Evolutionary conservation across 2,797 vertebrate species (phyloP).

Genomic region (Cephalopachus bancanus): DNA sequence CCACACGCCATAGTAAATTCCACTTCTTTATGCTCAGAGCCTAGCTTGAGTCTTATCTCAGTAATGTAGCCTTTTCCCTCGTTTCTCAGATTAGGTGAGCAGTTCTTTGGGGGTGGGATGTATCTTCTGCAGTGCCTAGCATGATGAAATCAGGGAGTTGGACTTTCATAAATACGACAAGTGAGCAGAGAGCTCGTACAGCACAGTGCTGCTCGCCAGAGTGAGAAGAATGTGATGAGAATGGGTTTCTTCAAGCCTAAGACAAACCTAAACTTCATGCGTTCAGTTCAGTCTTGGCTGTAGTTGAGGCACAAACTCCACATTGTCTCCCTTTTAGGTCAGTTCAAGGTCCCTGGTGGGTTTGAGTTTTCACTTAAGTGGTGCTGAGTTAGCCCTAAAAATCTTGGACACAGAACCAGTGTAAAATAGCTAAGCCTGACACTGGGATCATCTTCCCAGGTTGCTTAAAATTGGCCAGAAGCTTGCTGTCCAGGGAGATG

Average conservation of each 20-base stretch:
- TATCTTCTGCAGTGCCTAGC: accelerated
- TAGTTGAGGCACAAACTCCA: background rate
- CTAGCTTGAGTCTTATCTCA: background rate
- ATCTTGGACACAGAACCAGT: background rate
- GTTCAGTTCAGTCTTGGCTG: background rate
- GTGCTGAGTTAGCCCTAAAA: background rate
- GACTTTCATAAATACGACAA: background rate
- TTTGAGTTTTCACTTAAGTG: background rate
- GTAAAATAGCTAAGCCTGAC: background rate
- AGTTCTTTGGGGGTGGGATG: accelerated
- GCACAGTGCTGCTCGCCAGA: background rate
- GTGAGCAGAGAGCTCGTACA: background rate
- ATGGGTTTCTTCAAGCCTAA: background rate
- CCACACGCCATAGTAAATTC: too few species aligned
- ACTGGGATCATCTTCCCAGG: background rate
- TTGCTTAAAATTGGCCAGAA: background rate
- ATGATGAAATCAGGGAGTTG: background rate
- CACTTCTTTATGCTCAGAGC: background rate
- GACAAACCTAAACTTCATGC: accelerated
- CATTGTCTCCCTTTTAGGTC: background rate
- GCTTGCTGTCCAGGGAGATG: background rate
- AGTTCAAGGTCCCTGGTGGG: background rate
- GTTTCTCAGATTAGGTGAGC: background rate
- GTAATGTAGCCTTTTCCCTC: background rate
- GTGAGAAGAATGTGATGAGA: background rate